phyloP scores from a whole-genome alignment of 1,140 invertebrate species.

The Drosophila aff. region DNA sequence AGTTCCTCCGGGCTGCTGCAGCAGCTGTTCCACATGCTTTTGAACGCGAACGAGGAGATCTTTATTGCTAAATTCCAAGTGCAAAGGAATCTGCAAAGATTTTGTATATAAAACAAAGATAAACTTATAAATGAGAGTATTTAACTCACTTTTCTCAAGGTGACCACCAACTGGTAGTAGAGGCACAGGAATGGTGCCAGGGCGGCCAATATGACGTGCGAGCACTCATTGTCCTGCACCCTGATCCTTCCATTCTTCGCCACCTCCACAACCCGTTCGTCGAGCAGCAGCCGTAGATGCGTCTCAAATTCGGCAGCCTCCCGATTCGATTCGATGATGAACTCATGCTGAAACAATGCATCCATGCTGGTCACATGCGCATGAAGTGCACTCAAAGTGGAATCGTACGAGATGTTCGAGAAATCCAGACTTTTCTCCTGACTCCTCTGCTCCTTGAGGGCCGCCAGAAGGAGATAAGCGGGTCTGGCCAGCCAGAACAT shows the following conservation, averaged over 20 bases:
- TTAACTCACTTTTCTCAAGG: constrained; percentile 62
- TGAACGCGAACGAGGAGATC: constrained; percentile 85
- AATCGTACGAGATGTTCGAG: constrained; percentile 31
- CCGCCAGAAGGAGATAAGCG: constrained; percentile 86
- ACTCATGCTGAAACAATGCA: constrained; percentile 79
- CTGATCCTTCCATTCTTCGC: constrained; percentile 45
- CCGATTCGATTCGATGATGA: constrained; percentile 83
- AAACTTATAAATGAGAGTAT: too few relatives aligned
- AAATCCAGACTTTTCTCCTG: constrained; percentile 15
- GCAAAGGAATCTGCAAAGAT: constrained; percentile 62
- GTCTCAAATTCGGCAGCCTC: constrained; percentile 75
- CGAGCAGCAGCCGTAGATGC: constrained; percentile 56
- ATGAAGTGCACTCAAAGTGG: constrained; percentile 55
- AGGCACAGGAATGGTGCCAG: constrained; percentile 77
- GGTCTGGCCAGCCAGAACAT: constrained; percentile 89
- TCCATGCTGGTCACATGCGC: constrained; percentile 66
- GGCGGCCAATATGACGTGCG: constrained; percentile 67
- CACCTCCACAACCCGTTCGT: constrained; percentile 56
- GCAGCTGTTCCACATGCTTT: constrained; percentile 85
- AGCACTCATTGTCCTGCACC: constrained; percentile 70
- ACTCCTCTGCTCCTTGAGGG: constrained; percentile 64
- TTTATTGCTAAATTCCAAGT: constrained; percentile 85
- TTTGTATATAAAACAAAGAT: not conserved
- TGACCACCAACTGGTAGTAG: constrained; percentile 76
- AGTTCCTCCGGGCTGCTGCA: constrained; percentile 67